Conservation (phyloP, 2,797 vertebrate species). For the Champsocephalus esox region DNA sequence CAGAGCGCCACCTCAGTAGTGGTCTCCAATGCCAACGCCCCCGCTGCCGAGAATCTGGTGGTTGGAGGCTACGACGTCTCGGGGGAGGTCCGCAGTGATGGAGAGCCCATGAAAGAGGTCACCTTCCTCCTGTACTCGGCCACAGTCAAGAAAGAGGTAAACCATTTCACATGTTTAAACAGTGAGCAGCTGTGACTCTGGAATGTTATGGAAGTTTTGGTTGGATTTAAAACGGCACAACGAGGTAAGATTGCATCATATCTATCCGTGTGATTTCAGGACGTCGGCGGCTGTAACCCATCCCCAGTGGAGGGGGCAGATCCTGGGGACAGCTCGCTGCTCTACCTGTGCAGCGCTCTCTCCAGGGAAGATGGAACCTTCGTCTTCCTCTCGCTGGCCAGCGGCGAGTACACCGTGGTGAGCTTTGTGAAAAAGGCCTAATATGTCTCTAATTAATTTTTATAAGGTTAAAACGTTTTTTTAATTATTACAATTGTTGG, state of each 20-base stretch:
- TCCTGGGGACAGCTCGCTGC: conserved; percentile 84
- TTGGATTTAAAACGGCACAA: background rate
- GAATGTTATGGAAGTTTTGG: background rate
- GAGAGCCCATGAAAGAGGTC: conserved; percentile 98
- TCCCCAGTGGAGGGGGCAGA: conserved; percentile 91
- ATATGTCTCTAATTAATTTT: too few relatives aligned
- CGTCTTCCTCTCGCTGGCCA: conserved; percentile 92
- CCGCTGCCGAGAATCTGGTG: conserved; percentile 87
- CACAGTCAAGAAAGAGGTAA: conserved; percentile 89
- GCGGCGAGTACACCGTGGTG: conserved; percentile 95
- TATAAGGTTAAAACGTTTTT: too few relatives aligned
- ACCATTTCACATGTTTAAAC: conserved; percentile 11
- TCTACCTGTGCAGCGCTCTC: conserved; percentile 91
- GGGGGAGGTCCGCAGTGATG: conserved; percentile 95
- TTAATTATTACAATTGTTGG: too few relatives aligned
- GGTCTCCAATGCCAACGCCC: conserved; percentile 92
- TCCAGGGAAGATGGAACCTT: conserved; percentile 94
- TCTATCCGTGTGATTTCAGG: conserved; percentile 76
- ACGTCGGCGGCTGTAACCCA: conserved; percentile 89
- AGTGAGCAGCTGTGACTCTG: background rate
- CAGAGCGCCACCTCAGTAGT: conserved; percentile 90
- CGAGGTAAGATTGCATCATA: fast-evolving
- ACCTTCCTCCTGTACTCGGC: conserved; percentile 96
- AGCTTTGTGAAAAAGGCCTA: conserved; percentile 24
- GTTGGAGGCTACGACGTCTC: conserved; percentile 96